Conservation (phyloP, 2,797 vertebrate genomes). For the Pseudochaenichthys georgianus region DNA sequence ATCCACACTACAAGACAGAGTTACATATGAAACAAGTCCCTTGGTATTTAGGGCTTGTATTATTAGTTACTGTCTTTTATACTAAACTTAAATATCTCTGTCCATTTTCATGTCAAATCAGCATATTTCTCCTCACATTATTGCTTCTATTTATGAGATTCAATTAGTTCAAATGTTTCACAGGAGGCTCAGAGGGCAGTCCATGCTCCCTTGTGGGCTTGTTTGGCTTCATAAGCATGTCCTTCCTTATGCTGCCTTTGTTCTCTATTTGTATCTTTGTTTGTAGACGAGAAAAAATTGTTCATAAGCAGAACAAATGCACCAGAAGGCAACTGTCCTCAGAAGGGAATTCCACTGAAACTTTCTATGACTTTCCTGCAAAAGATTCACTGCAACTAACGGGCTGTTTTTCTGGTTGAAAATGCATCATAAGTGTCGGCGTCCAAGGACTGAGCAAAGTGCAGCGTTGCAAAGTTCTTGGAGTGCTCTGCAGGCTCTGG, state of each 20-base stretch:
- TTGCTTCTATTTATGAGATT: conserved; percentile 13
- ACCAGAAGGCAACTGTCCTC: conserved; percentile 36
- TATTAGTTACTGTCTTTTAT: background rate
- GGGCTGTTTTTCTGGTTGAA: conserved; percentile 45
- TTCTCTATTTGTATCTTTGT: conserved; percentile 42
- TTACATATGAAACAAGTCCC: background rate
- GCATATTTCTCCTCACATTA: background rate
- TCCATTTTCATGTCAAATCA: background rate
- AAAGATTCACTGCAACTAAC: conserved; percentile 34
- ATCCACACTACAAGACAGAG: conserved; percentile 33
- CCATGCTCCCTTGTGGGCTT: conserved; percentile 16
- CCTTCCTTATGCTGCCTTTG: conserved; percentile 25
- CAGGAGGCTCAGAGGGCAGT: conserved; percentile 2
- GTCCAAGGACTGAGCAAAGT: conserved; percentile 33
- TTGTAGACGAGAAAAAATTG: background rate
- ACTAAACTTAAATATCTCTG: background rate
- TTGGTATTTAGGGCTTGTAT: conserved; percentile 9
- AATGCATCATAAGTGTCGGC: conserved; percentile 39
- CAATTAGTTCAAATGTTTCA: conserved; percentile 19
- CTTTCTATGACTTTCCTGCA: conserved; percentile 23
- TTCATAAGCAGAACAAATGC: conserved; percentile 34
- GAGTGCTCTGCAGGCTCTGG: conserved; percentile 34
- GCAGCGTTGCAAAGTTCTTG: conserved; percentile 46
- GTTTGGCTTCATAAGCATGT: conserved; percentile 32
- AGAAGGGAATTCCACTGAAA: conserved; percentile 44